phyloP scores from a whole-genome alignment of 64 coral and sea anemone species.

The Actinia equina region DNA sequence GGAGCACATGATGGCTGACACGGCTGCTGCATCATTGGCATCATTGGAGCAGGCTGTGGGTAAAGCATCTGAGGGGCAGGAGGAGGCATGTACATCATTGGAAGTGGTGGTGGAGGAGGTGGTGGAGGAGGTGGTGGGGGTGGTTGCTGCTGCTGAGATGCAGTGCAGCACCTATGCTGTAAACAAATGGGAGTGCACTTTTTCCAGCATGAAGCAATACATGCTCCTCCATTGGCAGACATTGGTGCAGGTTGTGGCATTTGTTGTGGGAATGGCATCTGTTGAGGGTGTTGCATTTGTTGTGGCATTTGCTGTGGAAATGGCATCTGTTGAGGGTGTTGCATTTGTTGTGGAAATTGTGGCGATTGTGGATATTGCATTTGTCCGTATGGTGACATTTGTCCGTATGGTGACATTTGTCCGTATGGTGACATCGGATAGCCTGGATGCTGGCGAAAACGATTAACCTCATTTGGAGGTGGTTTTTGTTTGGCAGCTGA shows the following conservation, averaged over 20 bases:
- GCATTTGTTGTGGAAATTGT: not conserved
- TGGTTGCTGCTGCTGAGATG: conserved; percentile 8
- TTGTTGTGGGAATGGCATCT: not conserved
- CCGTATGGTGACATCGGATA: not conserved
- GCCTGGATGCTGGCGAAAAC: not conserved
- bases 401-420: not conserved
- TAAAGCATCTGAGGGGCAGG: conserved; percentile 17
- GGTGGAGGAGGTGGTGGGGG: conserved; percentile 43
- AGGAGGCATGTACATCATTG: conserved; percentile 26
- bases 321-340: not conserved
- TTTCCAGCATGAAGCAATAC: conserved; percentile 46
- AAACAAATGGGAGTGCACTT: conserved; percentile 82
- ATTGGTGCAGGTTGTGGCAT: conserved; percentile 27
- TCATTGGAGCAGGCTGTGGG: conserved; percentile 35
- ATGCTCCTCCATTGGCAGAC: conserved; percentile 68
- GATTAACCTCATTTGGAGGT: conserved; percentile 29
- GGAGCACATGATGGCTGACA: conserved; percentile 81
- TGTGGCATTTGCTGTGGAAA: not conserved
- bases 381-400: not conserved
- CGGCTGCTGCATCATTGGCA: conserved; percentile 28
- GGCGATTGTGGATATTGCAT: conserved; percentile 17
- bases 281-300: not conserved
- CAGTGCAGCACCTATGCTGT: conserved; percentile 72
- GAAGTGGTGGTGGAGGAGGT: conserved; percentile 19
- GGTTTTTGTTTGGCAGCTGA: conserved; percentile 16